Conservation (phyloP, 2,888 invertebrate species). For the Poecilus cupreus region DNA sequence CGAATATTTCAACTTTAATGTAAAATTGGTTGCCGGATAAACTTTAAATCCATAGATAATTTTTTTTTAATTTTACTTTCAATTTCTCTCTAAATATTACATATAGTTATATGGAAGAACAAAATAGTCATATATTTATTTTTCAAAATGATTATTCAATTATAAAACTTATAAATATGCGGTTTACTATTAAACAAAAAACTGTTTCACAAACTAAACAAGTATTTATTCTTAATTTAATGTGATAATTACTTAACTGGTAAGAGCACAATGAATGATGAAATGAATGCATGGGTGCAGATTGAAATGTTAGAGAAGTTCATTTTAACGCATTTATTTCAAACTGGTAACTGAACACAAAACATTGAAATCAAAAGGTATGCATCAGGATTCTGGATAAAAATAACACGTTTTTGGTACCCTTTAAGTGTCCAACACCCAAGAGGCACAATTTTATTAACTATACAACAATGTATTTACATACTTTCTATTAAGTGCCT, state of each 20-base stretch:
- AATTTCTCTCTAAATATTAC: neutral
- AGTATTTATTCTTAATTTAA: no score
- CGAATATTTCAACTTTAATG: neutral
- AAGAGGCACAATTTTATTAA: slow-evolving; percentile 58
- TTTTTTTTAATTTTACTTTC: neutral
- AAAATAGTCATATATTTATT: no score
- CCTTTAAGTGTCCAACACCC: slow-evolving; percentile 59
- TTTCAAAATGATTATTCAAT: neutral
- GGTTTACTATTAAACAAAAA: no score
- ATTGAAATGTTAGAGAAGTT: neutral
- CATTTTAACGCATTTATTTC: slow-evolving; percentile 26
- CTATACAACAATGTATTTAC: slow-evolving; percentile 57
- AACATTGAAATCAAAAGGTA: slow-evolving; percentile 22
- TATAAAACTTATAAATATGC: no score
- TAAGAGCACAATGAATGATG: neutral
- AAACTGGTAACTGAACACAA: slow-evolving; percentile 39
- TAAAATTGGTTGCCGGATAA: neutral
- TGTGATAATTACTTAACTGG: no score
- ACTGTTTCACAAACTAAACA: no score
- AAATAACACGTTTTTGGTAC: slow-evolving; percentile 57
- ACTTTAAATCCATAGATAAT: neutral
- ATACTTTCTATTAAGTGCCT: slow-evolving; percentile 54
- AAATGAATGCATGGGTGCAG: neutral
- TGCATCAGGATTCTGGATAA: slow-evolving; percentile 34
- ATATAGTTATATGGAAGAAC: no score